Evolutionary conservation across 2,888 invertebrate genomes (phyloP).

Genomic region (Mellilla xanthometata): DNA sequence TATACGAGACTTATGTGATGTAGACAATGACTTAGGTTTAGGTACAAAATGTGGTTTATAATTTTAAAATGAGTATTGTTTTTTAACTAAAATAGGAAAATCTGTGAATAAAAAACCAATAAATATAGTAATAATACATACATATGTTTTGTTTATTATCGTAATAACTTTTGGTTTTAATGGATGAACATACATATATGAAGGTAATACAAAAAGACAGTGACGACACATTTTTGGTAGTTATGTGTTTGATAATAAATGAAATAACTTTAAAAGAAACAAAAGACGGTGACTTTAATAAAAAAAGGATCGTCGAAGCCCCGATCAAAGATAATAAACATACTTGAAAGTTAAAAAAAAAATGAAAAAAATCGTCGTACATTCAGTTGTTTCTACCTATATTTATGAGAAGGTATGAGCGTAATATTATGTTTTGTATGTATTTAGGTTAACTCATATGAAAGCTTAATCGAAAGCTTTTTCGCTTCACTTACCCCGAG

Average conservation of each 20-base stretch:
- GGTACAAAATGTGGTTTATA: constrained; percentile 70
- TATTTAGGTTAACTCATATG: neutral
- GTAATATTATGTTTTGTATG: neutral
- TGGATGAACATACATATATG: too few relatives aligned
- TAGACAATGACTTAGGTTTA: constrained; percentile 79
- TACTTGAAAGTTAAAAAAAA: too few relatives aligned
- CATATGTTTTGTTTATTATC: neutral
- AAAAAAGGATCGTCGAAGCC: too few relatives aligned
- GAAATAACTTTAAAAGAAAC: too few relatives aligned
- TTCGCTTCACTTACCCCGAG: constrained; percentile 25
- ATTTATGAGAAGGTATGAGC: too few relatives aligned
- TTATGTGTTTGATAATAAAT: too few relatives aligned
- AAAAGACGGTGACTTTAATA: too few relatives aligned
- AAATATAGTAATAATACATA: constrained; percentile 66
- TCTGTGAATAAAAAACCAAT: constrained; percentile 80
- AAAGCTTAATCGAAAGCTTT: constrained; percentile 8
- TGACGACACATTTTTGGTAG: too few relatives aligned
- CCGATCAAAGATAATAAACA: too few relatives aligned
- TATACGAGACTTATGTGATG: constrained; percentile 53
- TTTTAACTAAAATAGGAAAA: constrained; percentile 76
- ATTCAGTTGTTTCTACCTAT: too few relatives aligned
- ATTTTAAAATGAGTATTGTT: constrained; percentile 70
- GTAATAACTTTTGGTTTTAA: neutral
- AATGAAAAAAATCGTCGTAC: too few relatives aligned
- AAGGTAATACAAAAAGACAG: too few relatives aligned